Evolutionary conservation across 2,888 invertebrate species (phyloP).

Genomic region (Actias luna): DNA sequence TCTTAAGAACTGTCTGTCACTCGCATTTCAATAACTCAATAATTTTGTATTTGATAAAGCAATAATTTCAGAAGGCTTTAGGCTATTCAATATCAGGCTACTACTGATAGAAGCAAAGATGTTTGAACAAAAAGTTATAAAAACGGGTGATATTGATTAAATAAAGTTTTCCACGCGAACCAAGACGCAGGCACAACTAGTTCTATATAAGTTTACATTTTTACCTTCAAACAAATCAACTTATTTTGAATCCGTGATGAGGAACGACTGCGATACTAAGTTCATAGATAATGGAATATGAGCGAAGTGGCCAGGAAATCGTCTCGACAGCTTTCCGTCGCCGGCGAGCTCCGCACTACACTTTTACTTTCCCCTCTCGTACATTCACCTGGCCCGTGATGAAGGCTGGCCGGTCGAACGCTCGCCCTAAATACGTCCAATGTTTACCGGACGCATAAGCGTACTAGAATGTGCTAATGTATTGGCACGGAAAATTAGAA

Average conservation of each 20-base stretch:
- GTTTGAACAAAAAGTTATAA: too few species aligned
- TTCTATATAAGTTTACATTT: too few species aligned
- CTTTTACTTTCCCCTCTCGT: conserved; percentile 73
- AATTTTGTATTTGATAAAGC: too few species aligned
- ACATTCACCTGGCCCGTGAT: conserved; percentile 62
- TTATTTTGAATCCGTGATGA: neutral
- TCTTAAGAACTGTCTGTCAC: too few species aligned
- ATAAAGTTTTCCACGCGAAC: too few species aligned
- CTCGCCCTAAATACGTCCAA: conserved; percentile 48
- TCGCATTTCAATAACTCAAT: too few species aligned
- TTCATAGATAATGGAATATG: conserved; percentile 20
- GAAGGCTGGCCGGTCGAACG: conserved; percentile 42
- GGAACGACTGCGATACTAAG: neutral
- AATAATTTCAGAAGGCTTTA: too few species aligned
- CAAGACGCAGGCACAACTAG: too few species aligned
- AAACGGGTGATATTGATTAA: too few species aligned
- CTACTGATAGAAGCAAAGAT: too few species aligned
- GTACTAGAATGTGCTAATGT: conserved; percentile 16
- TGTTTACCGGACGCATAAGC: conserved; percentile 38
- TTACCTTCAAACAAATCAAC: neutral
- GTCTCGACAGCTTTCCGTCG: conserved; percentile 49
- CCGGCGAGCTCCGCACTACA: conserved; percentile 45
- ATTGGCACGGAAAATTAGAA: conserved; percentile 20
- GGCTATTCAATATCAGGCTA: too few species aligned
- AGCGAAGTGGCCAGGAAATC: conserved; percentile 49